Percentiles rank a stretch among this genome's conserved stretches.
These are phyloP conservation scores for Lanistes nyassanus DNA, from an alignment of 1,140 invertebrate species.

Conservation along the genomic window DNA sequence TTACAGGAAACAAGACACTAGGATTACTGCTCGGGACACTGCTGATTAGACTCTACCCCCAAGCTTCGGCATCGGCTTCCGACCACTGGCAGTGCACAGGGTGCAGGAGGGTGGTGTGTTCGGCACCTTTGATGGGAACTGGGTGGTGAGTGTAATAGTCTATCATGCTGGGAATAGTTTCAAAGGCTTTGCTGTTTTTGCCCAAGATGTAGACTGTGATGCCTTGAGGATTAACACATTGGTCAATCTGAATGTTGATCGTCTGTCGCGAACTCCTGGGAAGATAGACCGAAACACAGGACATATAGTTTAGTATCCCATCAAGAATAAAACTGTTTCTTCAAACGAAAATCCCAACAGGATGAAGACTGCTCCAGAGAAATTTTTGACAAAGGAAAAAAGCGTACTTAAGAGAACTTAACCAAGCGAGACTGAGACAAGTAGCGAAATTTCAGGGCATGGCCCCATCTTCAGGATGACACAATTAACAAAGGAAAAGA, in stretches of 20 bases:
- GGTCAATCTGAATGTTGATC: constrained; percentile 38
- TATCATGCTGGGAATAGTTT: constrained; percentile 91
- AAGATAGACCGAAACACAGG: background rate
- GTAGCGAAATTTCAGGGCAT: background rate
- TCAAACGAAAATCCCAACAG: background rate
- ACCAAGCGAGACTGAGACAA: background rate
- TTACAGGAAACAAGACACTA: background rate
- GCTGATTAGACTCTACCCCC: background rate
- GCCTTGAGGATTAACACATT: constrained; percentile 14
- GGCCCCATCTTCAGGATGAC: background rate
- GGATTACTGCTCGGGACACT: background rate
- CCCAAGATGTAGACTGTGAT: constrained; percentile 2
- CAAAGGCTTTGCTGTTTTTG: constrained; percentile 90
- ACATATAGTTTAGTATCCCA: background rate
- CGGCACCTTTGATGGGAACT: constrained; percentile 91
- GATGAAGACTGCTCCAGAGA: background rate
- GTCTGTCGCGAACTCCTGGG: constrained; percentile 9
- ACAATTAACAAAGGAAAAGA: background rate
- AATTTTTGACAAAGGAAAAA: background rate
- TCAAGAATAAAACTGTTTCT: background rate
- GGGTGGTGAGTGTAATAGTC: constrained; percentile 90
- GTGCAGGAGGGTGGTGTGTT: constrained; percentile 92
- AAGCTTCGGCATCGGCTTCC: background rate
- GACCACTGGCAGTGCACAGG: constrained; percentile 71
- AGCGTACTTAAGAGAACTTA: background rate